Base-by-base conservation (phyloP, 2,113 vertebrate species). In the Leucopsar rothschildi region DNA sequence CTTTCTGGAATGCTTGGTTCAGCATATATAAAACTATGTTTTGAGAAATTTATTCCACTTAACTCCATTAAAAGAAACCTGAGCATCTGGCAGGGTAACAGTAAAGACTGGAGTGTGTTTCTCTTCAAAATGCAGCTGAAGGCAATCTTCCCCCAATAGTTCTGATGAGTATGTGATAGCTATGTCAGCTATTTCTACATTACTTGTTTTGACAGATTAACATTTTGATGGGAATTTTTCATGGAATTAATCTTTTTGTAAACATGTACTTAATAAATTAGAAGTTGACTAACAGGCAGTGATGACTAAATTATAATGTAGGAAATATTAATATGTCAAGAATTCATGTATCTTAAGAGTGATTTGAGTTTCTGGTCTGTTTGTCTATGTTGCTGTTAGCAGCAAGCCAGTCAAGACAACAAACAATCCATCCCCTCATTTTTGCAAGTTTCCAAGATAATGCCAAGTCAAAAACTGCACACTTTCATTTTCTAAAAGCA, bases 41-140 rank as follows among this genome's bases (percentile, higher is more conserved):
- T 92, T 88, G 79, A 95, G 82, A 93, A 94, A 71, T 92, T 27
- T 63, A 95, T 93, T 93, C 78, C 14, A 40, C 91, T 92, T 85
- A 86, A 97, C 80, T 91, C 31, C 56, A 73, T 96, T 96, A 94
- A 95, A 91, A 91, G 85, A 94, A 96, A 94, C 94, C 16, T 75
- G 60, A 95, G 90, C 83, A 91, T 77, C 91, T 96, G 86, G 78
- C 47, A 27, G 76, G 6, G 29, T 71, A 55, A 49, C 57, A 90
- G 53, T 55, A 94, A 95, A 92, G 92, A 60, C 79, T 92, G 39
- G 88, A 90, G 91, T 75, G 85, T 80, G 91, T 95, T 87, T 94
- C 61, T 88, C 77, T 94, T 95, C 77, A 92, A 96, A 96, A 87
- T 90, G 72, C 73, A 93, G 69, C 79, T 82, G 96, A 97, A 97